Base-by-base conservation (phyloP, 2,113 vertebrate genomes). In the Cavia aperea region DNA sequence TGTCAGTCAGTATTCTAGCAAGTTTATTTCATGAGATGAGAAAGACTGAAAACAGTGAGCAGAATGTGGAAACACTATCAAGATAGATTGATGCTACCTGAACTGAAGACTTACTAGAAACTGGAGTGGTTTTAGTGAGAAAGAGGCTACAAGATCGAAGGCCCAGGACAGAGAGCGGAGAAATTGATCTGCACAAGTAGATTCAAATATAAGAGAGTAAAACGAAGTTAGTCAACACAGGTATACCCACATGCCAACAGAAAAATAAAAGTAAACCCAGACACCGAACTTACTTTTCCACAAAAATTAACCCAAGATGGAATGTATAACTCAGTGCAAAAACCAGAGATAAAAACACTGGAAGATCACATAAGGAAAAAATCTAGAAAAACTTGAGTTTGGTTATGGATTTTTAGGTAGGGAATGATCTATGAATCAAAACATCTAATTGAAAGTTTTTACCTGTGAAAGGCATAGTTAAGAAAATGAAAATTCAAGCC, bases 181-280 rank as follows among this genome's bases (percentile, higher is more conserved):
- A 54, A 54, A 66, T 1, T 82, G 10, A 18, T 39, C n/a, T 2
- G 26, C 21, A 10, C 15, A 6, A 36, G 39, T 36, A 46, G 43
- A 65, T 33, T 58, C 10, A 39, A 58, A 39, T 21, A 83, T 15
- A 75, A 89, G 21, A 5, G 5, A 58, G 5, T n/a, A 66, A 65
- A 36, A 10, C 29, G 7, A 56, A 13, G 33, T 21, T 73, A 13
- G 63, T 43, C 18, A 75, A 19, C 2, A 54, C 81, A 36, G 39
- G 39, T 31, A 13, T 1, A n/a, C 46, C 16, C 16, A n/a, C 9
- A 29, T 1, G 29, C 12, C 8, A 23, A 12, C 12, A 8, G 23
- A 43, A 15, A 62, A 10, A 62, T 54, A 39, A 46, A 33, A 21
- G 72, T 29, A 36, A 75, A 16, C 49, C 31, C 5, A 60, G 29